Base-by-base conservation (phyloP, 2,888 invertebrate genomes). In the Entomobrya multifasciata region DNA sequence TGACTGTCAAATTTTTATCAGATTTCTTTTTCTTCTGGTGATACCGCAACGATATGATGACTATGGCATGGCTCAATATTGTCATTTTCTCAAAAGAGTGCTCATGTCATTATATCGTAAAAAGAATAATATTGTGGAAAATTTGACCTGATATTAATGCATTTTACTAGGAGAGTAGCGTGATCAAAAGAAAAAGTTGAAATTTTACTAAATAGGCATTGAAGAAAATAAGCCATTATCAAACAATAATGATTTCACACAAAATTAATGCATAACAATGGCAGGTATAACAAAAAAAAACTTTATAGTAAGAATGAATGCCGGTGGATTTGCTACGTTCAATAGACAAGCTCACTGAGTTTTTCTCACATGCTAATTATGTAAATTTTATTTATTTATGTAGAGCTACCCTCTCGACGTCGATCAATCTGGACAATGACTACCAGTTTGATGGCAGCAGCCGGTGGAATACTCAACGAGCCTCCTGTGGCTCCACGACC, bases 391-490 rank as follows among this genome's bases (percentile, higher is more conserved):
- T 27, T 52, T 25, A 5, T 49, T 60, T 57, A 6, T 41, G 6
- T 60, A 86, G 86, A 76, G 65, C 17, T 55, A 13, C 44, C 62
- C 17, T 25, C 79, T 57, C 77, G 86, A 76, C 80, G 81, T 57
- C 52, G 77, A 86, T 67, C 77, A 44, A 74, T 76, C 36, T 81
- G 86, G 86, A 67, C 86, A 13, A 41, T 81, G 15, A 67, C 67
- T 49, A 81, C 77, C 4, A 86, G 77, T 47, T 81, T 81, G 25
- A 81, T 86, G 79, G 81, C 86, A 41, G 86, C 80, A 20, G 65
- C 81, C 17, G 44, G 30, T 25, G 47, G 25, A 62, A 27, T 44
- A 17, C 44, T 20, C 25, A 3, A 22, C 3, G 85, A 79, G 15
- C 47, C 67, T 11, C 67, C 57, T 11, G 74, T 74, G 20, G 62